phyloP scores from a whole-genome alignment of 2,113 vertebrate species.

The Propithecus coquereli region DNA sequence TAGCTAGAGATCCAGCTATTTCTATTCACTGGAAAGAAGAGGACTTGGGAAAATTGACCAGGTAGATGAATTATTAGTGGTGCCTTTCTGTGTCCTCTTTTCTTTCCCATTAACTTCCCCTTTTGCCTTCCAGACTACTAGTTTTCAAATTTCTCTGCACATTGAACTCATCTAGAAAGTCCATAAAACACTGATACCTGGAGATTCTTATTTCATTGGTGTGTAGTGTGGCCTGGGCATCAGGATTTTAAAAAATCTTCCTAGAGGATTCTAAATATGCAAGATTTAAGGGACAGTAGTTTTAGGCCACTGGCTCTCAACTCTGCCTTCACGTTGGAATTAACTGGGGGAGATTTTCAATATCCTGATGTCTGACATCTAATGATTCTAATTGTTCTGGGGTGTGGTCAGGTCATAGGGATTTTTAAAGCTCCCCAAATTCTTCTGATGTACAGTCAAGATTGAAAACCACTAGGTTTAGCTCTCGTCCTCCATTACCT shows the following conservation, averaged over 20 bases:
- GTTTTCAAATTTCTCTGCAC: neutral
- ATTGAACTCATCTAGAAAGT: neutral
- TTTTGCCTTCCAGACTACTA: neutral
- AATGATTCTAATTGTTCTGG: neutral
- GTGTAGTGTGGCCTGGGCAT: neutral
- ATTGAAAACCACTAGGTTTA: neutral
- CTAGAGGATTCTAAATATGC: neutral
- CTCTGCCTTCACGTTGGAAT: neutral
- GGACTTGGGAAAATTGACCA: neutral
- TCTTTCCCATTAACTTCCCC: neutral
- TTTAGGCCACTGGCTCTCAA: constrained; percentile 14
- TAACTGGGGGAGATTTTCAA: neutral
- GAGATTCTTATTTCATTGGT: neutral
- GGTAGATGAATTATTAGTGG: neutral
- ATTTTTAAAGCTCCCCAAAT: neutral
- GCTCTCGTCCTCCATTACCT: neutral
- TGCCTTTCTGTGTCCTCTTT: neutral
- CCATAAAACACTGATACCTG: neutral
- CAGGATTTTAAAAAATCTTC: neutral
- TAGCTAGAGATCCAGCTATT: neutral
- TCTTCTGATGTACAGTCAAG: neutral
- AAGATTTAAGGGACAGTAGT: neutral
- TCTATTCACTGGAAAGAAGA: neutral
- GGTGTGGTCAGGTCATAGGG: neutral
- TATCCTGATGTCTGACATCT: neutral